Percentiles rank a stretch among this genome's conserved stretches.
Evolutionary conservation across 1,140 invertebrate species (phyloP).

Genomic region (Ctenoplectra terminalis): DNA sequence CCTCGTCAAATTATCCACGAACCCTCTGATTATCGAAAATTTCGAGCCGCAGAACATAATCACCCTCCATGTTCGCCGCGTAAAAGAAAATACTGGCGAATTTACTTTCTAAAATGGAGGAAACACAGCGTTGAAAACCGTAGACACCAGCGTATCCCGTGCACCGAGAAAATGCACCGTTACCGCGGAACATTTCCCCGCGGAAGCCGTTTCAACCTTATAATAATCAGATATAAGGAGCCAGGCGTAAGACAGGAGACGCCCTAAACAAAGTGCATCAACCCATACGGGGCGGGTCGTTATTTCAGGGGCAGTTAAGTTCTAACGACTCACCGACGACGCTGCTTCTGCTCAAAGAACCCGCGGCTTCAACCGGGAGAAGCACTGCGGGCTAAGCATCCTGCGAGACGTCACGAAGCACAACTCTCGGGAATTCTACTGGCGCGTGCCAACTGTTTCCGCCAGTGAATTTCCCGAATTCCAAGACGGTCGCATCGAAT

Average conservation of each 20-base stretch:
- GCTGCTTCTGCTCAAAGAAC: neutral
- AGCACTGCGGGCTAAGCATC: neutral
- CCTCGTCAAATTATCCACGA: too few species aligned
- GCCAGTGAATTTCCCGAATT: slow-evolving; percentile 12
- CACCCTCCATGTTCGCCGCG: neutral
- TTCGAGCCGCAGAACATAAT: too few species aligned
- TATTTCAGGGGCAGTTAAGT: slow-evolving; percentile 60
- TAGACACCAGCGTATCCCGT: neutral
- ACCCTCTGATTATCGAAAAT: too few species aligned
- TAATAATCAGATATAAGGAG: slow-evolving; percentile 37
- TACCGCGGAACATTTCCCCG: neutral
- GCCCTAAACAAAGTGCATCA: slow-evolving; percentile 54
- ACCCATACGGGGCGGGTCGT: slow-evolving; percentile 21
- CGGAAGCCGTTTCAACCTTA: neutral
- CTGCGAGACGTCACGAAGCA: slow-evolving; percentile 24
- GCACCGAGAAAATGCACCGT: neutral
- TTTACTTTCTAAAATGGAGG: neutral
- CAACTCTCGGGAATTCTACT: slow-evolving; percentile 1
- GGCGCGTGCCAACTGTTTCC: slow-evolving; percentile 20
- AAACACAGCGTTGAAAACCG: neutral
- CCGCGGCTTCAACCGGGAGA: neutral
- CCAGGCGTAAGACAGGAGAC: slow-evolving; percentile 1
- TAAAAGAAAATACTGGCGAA: neutral
- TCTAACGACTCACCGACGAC: slow-evolving; percentile 32
- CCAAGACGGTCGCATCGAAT: slow-evolving; percentile 25